Evolutionary conservation across 2,797 vertebrate species (phyloP).

Genomic region (Liparis tanakae): DNA sequence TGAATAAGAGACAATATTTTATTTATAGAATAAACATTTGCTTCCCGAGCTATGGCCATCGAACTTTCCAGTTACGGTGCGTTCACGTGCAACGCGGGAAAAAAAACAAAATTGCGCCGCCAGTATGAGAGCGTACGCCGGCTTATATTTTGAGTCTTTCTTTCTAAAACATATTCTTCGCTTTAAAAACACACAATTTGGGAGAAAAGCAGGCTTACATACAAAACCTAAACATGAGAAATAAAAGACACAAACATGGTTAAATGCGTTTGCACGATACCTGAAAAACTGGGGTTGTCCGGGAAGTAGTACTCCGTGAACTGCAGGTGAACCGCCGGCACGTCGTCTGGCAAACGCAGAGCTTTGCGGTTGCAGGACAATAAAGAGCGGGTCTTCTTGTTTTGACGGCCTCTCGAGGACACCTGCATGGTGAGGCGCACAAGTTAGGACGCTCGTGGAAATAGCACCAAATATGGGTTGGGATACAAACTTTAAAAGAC

Average conservation of each 20-base stretch:
- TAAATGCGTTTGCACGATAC: slow-evolving; percentile 70
- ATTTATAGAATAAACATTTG: too few relatives aligned
- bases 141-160: too few relatives aligned
- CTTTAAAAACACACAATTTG: neutral
- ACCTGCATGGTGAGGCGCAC: slow-evolving; percentile 80
- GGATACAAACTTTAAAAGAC: neutral
- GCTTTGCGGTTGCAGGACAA: slow-evolving; percentile 92
- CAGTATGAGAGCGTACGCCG: too few relatives aligned
- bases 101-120: too few relatives aligned
- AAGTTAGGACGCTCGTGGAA: neutral
- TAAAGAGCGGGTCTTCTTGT: slow-evolving; percentile 92
- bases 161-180: too few relatives aligned
- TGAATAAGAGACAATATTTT: too few relatives aligned
- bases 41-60: too few relatives aligned
- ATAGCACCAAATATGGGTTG: neutral
- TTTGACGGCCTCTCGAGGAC: slow-evolving; percentile 91
- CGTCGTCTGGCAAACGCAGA: slow-evolving; percentile 83
- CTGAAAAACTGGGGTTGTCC: slow-evolving; percentile 89
- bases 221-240: neutral
- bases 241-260: too few relatives aligned
- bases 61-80: too few relatives aligned
- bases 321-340: slow-evolving; percentile 93
- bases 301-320: slow-evolving; percentile 98
- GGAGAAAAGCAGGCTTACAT: neutral
- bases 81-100: too few relatives aligned